A percentile compares a stretch with the other conserved stretches of the same genome.
These are phyloP conservation scores for Myiotriccus ornatus DNA, from an alignment of 2,797 vertebrate genomes.

Conservation along the genomic window DNA sequence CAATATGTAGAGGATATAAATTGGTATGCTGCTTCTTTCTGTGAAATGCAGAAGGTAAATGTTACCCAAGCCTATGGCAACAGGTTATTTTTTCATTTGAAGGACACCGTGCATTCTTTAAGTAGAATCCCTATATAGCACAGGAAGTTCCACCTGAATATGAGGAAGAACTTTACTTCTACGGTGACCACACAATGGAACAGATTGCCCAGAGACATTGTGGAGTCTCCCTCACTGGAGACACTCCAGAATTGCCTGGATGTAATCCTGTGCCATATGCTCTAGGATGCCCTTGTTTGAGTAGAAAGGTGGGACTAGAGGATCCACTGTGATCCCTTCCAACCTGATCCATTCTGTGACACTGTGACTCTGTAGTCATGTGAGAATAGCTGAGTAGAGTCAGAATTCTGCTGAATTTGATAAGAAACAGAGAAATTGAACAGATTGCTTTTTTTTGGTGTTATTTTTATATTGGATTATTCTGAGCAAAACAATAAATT, in stretches of 20 bases:
- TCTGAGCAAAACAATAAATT: background rate
- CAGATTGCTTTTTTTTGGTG: background rate
- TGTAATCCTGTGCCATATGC: too few relatives aligned
- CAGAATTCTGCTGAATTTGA: background rate
- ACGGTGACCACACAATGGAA: accelerated
- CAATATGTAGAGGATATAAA: background rate
- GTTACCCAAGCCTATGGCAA: background rate
- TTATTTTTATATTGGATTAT: background rate
- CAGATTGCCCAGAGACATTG: background rate
- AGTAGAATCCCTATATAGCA: background rate
- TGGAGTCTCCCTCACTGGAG: background rate
- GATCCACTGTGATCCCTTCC: background rate
- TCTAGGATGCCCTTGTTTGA: background rate
- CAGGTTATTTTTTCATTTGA: background rate
- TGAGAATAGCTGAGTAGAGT: background rate
- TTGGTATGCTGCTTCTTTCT: background rate
- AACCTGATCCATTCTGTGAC: background rate
- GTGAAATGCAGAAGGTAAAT: background rate
- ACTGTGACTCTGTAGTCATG: background rate
- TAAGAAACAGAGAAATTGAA: background rate
- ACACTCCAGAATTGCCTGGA: background rate
- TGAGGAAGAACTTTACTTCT: background rate
- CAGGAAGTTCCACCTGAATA: background rate
- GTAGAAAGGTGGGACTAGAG: background rate
- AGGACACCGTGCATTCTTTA: background rate